Conservation (phyloP, 1,140 invertebrate species). For the Goniozus legneri region DNA sequence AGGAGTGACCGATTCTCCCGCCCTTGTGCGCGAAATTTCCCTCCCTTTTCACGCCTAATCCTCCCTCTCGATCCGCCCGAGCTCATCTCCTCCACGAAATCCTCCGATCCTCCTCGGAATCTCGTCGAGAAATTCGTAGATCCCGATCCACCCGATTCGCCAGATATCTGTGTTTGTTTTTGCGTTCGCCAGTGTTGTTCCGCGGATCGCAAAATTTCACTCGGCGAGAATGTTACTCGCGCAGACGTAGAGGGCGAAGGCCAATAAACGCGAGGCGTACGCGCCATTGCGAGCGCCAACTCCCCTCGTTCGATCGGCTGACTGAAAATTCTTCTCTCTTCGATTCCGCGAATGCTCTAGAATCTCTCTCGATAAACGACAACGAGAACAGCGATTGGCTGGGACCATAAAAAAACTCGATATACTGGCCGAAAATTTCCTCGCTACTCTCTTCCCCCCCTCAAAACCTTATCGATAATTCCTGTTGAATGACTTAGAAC, state of each 20-base stretch:
- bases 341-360: too few species aligned
- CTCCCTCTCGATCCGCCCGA: neutral
- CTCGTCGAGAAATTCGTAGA: too few species aligned
- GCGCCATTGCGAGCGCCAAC: conserved; percentile 7
- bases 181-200: neutral
- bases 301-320: conserved; percentile 12
- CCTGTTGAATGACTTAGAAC: too few species aligned
- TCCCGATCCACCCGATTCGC: too few species aligned
- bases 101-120: neutral
- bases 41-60: neutral
- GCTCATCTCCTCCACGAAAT: neutral
- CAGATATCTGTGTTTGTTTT: too few species aligned
- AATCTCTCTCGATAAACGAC: too few species aligned
- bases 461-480: too few species aligned
- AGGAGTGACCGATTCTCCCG: too few species aligned
- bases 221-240: neutral
- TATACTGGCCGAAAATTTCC: too few species aligned
- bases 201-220: conserved; percentile 3
- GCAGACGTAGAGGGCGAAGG: conserved; percentile 18
- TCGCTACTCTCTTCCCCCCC: neutral
- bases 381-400: too few species aligned
- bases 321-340: neutral
- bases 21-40: neutral
- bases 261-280: conserved; percentile 12
- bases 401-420: too few species aligned